Conservation (phyloP, 2,797 vertebrate species). For the Yasuhikotakia modesta region DNA sequence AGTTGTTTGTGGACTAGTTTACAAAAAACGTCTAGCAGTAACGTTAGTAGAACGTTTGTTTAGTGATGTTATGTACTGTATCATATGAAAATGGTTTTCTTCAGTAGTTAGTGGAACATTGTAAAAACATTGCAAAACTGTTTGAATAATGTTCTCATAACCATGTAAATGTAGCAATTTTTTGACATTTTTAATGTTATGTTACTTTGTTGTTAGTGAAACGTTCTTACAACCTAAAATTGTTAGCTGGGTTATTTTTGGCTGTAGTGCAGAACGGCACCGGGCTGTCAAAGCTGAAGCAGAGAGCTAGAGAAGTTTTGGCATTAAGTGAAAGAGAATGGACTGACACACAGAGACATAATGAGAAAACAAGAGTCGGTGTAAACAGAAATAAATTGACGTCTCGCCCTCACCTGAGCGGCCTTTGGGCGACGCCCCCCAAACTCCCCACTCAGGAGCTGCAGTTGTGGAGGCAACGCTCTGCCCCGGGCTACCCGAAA, state of each 20-base stretch:
- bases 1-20: neutral
- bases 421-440: slow-evolving; percentile 53
- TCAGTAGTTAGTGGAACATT: too few species aligned
- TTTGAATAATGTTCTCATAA: too few species aligned
- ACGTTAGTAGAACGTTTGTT: too few species aligned
- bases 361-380: slow-evolving; percentile 3
- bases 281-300: neutral
- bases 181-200: too few species aligned
- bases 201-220: too few species aligned
- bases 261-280: too few species aligned
- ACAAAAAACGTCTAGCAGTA: neutral
- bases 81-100: too few species aligned
- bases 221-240: too few species aligned
- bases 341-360: slow-evolving; percentile 18
- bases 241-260: too few species aligned
- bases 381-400: slow-evolving; percentile 46
- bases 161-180: too few species aligned
- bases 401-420: slow-evolving; percentile 57
- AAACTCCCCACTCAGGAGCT: slow-evolving; percentile 42
- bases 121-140: too few species aligned
- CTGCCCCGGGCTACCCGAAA: slow-evolving; percentile 55
- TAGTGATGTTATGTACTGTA: too few species aligned
- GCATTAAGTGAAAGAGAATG: slow-evolving; percentile 13
- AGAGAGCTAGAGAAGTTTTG: slow-evolving; percentile 4
- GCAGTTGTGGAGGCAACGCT: slow-evolving; percentile 45